These are phyloP conservation scores for Hippopotamyrus pictus DNA, from an alignment of 2,797 vertebrate genomes.

Conservation along the genomic window DNA sequence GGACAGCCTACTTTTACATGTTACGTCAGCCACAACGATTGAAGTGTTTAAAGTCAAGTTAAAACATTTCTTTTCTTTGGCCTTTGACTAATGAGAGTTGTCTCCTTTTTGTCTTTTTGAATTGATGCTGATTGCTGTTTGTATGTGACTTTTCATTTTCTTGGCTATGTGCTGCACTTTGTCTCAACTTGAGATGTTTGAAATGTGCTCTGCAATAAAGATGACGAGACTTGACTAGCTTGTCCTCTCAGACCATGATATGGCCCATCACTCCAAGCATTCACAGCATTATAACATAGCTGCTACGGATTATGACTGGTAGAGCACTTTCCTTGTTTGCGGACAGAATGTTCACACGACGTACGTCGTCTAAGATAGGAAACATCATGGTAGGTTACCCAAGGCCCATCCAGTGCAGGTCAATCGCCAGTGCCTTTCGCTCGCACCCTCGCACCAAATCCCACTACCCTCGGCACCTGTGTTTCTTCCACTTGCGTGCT, in stretches of 20 bases:
- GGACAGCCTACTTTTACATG: neutral
- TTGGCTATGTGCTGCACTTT: neutral
- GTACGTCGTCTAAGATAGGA: neutral
- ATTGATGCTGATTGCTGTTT: neutral
- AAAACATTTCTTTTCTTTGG: neutral
- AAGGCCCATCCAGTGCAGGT: neutral
- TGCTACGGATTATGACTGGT: neutral
- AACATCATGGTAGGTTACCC: neutral
- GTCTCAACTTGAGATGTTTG: neutral
- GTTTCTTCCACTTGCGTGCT: constrained; percentile 65
- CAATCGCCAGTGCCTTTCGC: neutral
- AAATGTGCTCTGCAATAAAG: neutral
- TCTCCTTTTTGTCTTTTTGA: neutral
- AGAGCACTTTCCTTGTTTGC: neutral
- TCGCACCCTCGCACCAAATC: neutral
- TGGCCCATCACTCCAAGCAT: neutral
- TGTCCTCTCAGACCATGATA: neutral
- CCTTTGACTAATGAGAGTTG: neutral
- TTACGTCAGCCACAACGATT: neutral
- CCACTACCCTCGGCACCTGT: constrained; percentile 60
- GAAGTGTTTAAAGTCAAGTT: neutral
- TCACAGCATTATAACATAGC: neutral
- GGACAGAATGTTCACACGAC: neutral
- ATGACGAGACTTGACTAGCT: neutral
- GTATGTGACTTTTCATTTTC: neutral